Base-by-base conservation (phyloP, 2,797 vertebrate species). In the Smutsia temminckii region DNA sequence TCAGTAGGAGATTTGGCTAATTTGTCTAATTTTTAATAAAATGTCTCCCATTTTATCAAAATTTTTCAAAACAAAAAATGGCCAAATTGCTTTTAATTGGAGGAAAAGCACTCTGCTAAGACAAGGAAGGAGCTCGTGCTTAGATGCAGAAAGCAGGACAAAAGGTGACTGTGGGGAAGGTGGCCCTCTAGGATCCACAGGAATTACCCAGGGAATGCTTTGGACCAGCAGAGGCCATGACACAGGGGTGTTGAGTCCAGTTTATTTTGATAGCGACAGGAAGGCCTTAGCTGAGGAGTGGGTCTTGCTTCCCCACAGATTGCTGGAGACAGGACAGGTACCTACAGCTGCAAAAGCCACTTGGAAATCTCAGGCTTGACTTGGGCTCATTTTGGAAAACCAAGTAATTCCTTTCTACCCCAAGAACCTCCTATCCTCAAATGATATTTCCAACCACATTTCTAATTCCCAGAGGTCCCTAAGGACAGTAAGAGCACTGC, bases 351-450 rank as follows among this genome's bases (percentile, higher is more conserved):
- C 49, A 85, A 69, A 68, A 3, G 37, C 81, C 87, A 57, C 57
- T 74, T 75, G 29, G 66, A 95, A 85, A 83, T 37, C 25, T 8
- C 4, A 92, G 55, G 46, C 27, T 93, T 90, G 10, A 32, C 6
- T 88, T 85, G 25, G 37, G 25, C 68, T 93, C 85, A 63, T 96
- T 97, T 92, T 49, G 61, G 71, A 49, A 83, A 92, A 75, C 40
- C 40, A 77, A 49, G 42, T n/a, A 61, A 34, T 94, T 95, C 32
- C 68, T 72, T 61, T 2, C 25, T 84, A 77, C 57, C 34, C 63
- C 66, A n/a, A 25, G 46, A 86, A 94, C 83, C 66, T 49, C 66
- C 87, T 78, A 61, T 55, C 69, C 75, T 42, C 27, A 66, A 55
- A 40, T 89, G n/a, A 40, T 95, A 75, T 75, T 89, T 86, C 21